Evolutionary conservation across 2,888 invertebrate genomes (phyloP), one percentile per base, ranked within the genome.

Genomic region (Alloscopus bannaensis): DNA sequence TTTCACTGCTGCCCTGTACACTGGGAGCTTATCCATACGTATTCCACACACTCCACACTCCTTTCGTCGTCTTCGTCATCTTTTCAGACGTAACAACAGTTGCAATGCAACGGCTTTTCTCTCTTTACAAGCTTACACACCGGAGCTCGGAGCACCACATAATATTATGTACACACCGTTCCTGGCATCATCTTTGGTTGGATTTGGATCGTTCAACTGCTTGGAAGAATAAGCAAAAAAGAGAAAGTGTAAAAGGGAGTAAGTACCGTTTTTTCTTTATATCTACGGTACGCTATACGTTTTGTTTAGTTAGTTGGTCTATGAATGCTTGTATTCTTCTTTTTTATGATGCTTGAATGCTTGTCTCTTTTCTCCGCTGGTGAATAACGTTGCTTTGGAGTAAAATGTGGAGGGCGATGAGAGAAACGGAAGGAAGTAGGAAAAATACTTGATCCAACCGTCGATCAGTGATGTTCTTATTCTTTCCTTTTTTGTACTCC

Each of bases 401-500:
- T n/a, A 45, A 45, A 45, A 16, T 36, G 13, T 36, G 36, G 36
- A 36, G 13, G 13, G 36, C 36, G 13, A 36, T 8, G 13, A 36
- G 13, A 36, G 36, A 36, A 13, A 36, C 8, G 13, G 22, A 50
- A 3, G 22, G 22, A 50, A 50, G 50, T 50, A 55, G 55, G 47
- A n/a, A 28, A 22, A 22, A 52, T 52, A n/a, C 31, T 59, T 59
- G 31, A 59, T 59, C 31, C 31, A 59, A 31, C 59, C 29, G 29
- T 59, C 20, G 31, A 59, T 59, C 26, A 36, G 20, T 24, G 20
- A 31, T 31, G 20, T 59, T 18, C 31, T 18, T 31, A n/a, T 8
- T 13, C 31, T 59, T 59, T 59, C 4, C 59, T 11, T 55, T 24
- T 3, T 47, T 47, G 18, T 22, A 50, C 22, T 20, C 20, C 22